Percentiles rank a stretch among this genome's conserved stretches.
Conservation (phyloP, 2,113 vertebrate species). For the Colistium nudipinnis region DNA sequence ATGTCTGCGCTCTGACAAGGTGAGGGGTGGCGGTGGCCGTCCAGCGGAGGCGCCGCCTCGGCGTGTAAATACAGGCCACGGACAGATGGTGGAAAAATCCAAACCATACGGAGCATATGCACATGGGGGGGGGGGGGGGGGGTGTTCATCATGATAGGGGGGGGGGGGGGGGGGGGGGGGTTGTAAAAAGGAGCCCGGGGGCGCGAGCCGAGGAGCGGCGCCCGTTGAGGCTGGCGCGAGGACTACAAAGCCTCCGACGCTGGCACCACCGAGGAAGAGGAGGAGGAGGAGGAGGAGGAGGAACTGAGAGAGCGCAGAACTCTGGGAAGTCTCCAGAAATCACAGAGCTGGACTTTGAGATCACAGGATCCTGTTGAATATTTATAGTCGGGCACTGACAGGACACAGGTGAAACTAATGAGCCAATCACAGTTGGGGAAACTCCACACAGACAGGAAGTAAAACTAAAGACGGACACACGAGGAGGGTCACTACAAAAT, state of each 20-base stretch:
- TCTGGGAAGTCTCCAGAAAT: conserved; percentile 24
- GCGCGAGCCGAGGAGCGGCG: conserved; percentile 65
- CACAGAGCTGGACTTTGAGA: conserved; percentile 6
- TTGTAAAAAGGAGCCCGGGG: too few relatives aligned
- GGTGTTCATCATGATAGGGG: too few relatives aligned
- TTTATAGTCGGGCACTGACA: background rate
- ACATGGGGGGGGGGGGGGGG: too few relatives aligned
- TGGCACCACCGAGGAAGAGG: too few relatives aligned
- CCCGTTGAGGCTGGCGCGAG: conserved; percentile 76
- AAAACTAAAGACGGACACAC: too few relatives aligned
- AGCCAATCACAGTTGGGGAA: too few relatives aligned
- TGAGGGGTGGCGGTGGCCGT: conserved; percentile 63
- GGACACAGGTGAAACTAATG: too few relatives aligned
- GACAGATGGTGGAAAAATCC: conserved; percentile 83
- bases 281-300: conserved; percentile 42
- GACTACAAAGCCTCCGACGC: conserved; percentile 64
- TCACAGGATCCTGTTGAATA: background rate
- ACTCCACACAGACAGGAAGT: too few relatives aligned
- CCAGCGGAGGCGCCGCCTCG: conserved; percentile 67
- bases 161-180: too few relatives aligned
- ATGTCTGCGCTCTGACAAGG: conserved; percentile 55
- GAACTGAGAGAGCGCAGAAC: conserved; percentile 39
- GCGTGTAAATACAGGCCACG: conserved; percentile 66
- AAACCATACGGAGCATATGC: conserved; percentile 83
- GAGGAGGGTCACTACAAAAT: too few relatives aligned